Conservation (phyloP, 2,797 vertebrate species). For the Telmatherina bonti region DNA sequence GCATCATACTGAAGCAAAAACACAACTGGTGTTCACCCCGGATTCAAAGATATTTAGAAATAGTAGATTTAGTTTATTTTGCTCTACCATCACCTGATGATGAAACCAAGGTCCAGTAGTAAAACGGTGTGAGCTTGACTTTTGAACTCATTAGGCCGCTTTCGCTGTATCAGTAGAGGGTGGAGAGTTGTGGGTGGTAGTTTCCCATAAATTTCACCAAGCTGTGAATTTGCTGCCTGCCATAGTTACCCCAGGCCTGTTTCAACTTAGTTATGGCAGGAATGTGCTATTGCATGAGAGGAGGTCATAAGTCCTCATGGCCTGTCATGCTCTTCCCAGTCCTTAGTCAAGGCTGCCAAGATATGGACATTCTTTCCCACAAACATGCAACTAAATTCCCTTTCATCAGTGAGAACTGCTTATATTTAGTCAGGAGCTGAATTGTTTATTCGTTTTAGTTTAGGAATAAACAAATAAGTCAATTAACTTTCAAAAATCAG, state of each 20-base stretch:
- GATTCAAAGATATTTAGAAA: too few relatives aligned
- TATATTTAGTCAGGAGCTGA: conserved; percentile 36
- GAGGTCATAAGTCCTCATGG: conserved; percentile 67
- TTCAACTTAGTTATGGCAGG: conserved; percentile 75
- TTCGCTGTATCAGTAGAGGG: conserved; percentile 22
- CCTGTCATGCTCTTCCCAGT: conserved; percentile 38
- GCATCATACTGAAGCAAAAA: too few relatives aligned
- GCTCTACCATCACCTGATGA: conserved; percentile 4
- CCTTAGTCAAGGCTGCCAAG: conserved; percentile 54
- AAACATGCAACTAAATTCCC: conserved; percentile 10
- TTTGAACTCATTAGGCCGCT: conserved; percentile 26
- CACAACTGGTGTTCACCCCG: too few relatives aligned
- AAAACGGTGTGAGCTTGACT: conserved; percentile 29
- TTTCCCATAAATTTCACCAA: conserved; percentile 48
- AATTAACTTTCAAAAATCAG: neutral
- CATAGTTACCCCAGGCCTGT: conserved; percentile 73
- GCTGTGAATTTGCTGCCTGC: conserved; percentile 54
- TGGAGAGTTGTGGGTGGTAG: conserved; percentile 26
- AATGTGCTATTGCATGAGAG: conserved; percentile 80
- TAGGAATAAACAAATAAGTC: neutral
- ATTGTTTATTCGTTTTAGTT: conserved; percentile 18
- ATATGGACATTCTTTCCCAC: conserved; percentile 64
- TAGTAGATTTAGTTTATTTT: too few relatives aligned
- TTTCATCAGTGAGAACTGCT: conserved; percentile 45
- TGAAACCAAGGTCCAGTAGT: conserved; percentile 16